phyloP scores from a whole-genome alignment of 2,113 vertebrate genomes.

The Prunella fulvescens region DNA sequence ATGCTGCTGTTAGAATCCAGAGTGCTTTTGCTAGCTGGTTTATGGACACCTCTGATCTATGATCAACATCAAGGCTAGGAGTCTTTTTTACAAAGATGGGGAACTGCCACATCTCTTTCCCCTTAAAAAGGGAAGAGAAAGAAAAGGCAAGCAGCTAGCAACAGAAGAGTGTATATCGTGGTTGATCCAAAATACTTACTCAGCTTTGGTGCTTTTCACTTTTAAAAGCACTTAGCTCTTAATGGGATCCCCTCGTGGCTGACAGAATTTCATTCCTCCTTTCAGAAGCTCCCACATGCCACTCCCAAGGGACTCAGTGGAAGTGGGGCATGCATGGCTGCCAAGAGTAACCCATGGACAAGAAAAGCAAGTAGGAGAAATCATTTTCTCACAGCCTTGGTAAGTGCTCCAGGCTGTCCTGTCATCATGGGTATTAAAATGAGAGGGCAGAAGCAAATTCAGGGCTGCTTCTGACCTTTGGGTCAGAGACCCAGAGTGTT shows the following conservation, averaged over 20 bases:
- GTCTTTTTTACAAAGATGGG: not conserved
- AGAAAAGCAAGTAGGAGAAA: not conserved
- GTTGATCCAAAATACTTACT: constrained; percentile 1
- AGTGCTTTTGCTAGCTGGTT: not conserved
- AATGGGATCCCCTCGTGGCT: not conserved
- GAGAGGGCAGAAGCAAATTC: not conserved
- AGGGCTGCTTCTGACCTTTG: not conserved
- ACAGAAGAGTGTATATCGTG: not conserved
- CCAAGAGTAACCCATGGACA: not conserved
- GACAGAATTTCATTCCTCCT: not conserved
- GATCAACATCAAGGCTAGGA: not conserved
- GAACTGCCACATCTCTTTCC: not conserved
- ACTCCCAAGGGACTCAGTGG: not conserved
- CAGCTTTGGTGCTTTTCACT: not conserved
- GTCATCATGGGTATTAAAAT: not conserved
- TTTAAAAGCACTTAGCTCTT: not conserved
- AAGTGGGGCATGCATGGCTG: not conserved
- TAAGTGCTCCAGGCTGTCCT: not conserved
- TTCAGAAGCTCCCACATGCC: not conserved
- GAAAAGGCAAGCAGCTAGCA: not conserved
- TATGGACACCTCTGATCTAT: not conserved
- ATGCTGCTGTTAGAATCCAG: not conserved
- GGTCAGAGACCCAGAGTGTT: not conserved
- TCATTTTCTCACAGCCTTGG: not conserved
- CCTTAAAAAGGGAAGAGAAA: not conserved